Evolutionary conservation across 2,113 vertebrate species (phyloP).

Genomic region (Daboia siamensis): DNA sequence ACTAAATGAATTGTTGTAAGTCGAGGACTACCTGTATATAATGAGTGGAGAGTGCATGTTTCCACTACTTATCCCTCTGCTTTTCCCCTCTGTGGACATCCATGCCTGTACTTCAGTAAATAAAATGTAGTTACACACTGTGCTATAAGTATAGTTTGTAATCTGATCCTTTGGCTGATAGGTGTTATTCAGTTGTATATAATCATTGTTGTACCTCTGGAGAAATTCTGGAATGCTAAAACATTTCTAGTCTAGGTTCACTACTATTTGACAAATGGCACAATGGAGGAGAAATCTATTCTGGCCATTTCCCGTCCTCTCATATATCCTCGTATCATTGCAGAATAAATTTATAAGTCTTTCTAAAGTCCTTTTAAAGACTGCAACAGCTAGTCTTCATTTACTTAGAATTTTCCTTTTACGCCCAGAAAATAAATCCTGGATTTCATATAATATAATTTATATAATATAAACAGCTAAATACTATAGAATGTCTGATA

Average conservation of each 20-base stretch:
- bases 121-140: background rate
- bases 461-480: conserved; percentile 51
- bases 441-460: conserved; percentile 46
- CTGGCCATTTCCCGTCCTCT: background rate
- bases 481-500: conserved; percentile 52
- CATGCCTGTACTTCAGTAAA: background rate
- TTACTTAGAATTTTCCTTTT: background rate
- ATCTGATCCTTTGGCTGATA: background rate
- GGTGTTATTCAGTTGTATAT: background rate
- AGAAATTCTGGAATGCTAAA: background rate
- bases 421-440: conserved; percentile 39
- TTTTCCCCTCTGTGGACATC: background rate
- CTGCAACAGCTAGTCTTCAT: conserved; percentile 33
- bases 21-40: background rate
- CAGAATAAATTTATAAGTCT: background rate
- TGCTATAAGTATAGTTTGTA: background rate
- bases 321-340: background rate
- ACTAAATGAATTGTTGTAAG: background rate
- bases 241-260: background rate
- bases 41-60: background rate
- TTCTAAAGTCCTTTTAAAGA: background rate
- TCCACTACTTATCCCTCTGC: background rate
- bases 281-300: background rate
- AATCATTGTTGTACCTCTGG: background rate
- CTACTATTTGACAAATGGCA: background rate